Conservation (phyloP, 2,113 vertebrate species). For the Cyprinodon tularosa region DNA sequence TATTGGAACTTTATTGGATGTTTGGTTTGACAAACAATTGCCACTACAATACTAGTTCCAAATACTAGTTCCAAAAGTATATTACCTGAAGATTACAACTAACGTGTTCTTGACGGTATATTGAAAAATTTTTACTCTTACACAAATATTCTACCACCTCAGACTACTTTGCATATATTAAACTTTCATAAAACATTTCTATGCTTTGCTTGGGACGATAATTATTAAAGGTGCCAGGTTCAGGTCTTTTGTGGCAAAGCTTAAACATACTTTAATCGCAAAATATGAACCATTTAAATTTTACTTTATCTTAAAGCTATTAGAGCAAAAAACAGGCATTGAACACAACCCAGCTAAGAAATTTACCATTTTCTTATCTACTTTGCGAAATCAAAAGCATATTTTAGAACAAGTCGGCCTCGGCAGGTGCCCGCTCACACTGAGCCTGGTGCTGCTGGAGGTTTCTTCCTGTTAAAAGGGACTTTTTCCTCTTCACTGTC, state of each 20-base stretch:
- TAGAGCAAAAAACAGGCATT: constrained; percentile 1
- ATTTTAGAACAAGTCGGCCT: constrained; percentile 22
- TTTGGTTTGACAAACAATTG: no score
- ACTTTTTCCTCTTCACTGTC: no score
- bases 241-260: not conserved
- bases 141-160: no score
- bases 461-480: no score
- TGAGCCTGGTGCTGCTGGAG: no score
- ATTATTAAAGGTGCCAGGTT: not conserved
- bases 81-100: no score
- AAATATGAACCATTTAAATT: not conserved
- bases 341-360: constrained; percentile 22
- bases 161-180: not conserved
- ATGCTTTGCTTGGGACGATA: not conserved
- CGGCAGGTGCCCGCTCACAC: no score
- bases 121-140: no score
- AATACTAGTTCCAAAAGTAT: no score
- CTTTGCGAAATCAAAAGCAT: constrained; percentile 58
- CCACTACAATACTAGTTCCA: no score
- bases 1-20: no score
- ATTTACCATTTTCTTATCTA: constrained; percentile 30
- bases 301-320: not conserved
- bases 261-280: not conserved
- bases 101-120: no score
- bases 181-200: not conserved